A percentile compares a stretch with the other conserved stretches of the same genome.
phyloP scores from a whole-genome alignment of 2,797 vertebrate genomes.

The Gobionotothen gibberifrons region DNA sequence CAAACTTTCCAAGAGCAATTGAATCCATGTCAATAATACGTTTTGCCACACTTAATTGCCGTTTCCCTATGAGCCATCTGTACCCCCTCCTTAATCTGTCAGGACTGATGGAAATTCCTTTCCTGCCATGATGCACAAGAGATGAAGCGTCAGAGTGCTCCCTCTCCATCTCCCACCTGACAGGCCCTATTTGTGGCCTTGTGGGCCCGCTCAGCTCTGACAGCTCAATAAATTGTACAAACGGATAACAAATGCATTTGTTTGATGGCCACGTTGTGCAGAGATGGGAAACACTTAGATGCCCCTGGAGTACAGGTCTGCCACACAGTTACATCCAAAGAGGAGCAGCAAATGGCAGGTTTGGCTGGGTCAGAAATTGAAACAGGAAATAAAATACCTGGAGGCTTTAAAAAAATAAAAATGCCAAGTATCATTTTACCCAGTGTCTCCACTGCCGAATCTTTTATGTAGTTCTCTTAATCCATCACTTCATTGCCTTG shows the following conservation, averaged over 20 bases:
- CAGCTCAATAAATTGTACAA: conserved; percentile 82
- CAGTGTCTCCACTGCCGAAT: conserved; percentile 6
- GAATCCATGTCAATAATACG: conserved; percentile 21
- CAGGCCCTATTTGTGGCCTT: conserved; percentile 67
- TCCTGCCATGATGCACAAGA: conserved; percentile 61
- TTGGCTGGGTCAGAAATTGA: conserved; percentile 33
- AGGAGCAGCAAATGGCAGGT: conserved; percentile 28
- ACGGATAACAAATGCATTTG: conserved; percentile 79
- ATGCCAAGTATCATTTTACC: conserved; percentile 37
- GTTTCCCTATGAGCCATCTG: conserved; percentile 61
- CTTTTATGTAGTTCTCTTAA: conserved; percentile 13
- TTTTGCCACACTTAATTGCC: conserved; percentile 10
- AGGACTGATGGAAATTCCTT: conserved; percentile 65
- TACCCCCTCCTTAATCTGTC: conserved; percentile 57
- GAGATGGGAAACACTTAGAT: conserved; percentile 47
- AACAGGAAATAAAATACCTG: conserved; percentile 13
- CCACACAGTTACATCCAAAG: conserved; percentile 20
- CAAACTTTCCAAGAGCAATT: conserved; percentile 28
- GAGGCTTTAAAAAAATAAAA: conserved; percentile 33
- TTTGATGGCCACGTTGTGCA: conserved; percentile 58
- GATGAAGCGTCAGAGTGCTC: conserved; percentile 55
- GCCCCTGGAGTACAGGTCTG: conserved; percentile 51
- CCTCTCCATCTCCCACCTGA: conserved; percentile 69
- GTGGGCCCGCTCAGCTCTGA: conserved; percentile 61
- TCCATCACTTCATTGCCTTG: conserved; percentile 6